phyloP scores from a whole-genome alignment of 2,113 vertebrate genomes.

The Strigops habroptila region DNA sequence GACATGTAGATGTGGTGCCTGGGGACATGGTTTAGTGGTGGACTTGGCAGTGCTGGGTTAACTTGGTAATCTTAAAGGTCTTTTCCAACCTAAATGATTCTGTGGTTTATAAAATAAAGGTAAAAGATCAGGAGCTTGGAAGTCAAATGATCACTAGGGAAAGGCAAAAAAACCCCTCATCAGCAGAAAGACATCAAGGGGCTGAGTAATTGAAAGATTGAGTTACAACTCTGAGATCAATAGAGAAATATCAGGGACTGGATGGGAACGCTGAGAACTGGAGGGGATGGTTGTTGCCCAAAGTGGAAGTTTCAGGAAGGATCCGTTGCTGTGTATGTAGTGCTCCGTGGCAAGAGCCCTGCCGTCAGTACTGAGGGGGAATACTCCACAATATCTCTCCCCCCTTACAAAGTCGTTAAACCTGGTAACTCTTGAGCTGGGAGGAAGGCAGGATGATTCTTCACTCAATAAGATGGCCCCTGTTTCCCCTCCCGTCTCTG shows the following conservation, averaged over 20 bases:
- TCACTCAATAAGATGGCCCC: background rate
- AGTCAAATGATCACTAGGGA: conserved; percentile 27
- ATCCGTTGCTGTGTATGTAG: background rate
- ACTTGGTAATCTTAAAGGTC: background rate
- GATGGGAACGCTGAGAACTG: background rate
- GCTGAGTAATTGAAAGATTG: conserved; percentile 56
- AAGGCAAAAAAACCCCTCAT: background rate
- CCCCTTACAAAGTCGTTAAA: background rate
- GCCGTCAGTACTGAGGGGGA: background rate
- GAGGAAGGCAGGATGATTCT: background rate
- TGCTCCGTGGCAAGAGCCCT: background rate
- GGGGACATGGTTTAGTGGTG: background rate
- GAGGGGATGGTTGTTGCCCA: background rate
- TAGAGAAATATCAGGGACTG: conserved; percentile 19
- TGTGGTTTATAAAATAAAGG: conserved; percentile 19
- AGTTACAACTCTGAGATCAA: conserved; percentile 37
- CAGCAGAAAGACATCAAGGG: conserved; percentile 12
- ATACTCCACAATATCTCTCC: background rate
- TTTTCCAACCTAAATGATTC: background rate
- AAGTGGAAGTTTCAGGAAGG: background rate
- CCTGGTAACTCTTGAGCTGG: background rate
- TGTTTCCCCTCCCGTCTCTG: background rate
- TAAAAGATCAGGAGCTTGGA: conserved; percentile 29
- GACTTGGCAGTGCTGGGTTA: background rate
- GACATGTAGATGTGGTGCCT: background rate